A percentile compares a stretch with the other conserved stretches of the same genome.
Evolutionary conservation across 2,113 vertebrate genomes (phyloP).

Genomic region (Microtus ochrogaster): DNA sequence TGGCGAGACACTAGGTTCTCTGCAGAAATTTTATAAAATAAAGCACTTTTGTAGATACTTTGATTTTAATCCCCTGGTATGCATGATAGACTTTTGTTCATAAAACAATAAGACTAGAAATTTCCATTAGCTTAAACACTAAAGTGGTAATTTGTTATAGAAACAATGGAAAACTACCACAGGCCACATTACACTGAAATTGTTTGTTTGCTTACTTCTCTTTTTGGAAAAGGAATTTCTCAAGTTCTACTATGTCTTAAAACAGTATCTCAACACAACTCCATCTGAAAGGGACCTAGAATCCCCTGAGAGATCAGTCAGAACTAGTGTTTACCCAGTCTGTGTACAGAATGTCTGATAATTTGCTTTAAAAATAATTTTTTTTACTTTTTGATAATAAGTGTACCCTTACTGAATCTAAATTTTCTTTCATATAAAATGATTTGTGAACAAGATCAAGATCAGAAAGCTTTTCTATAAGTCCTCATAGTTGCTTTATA

Average conservation of each 20-base stretch:
- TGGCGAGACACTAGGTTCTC: background rate
- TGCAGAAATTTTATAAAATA: background rate
- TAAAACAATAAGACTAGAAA: background rate
- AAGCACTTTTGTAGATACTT: no score
- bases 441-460: background rate
- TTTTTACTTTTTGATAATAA: background rate
- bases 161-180: background rate
- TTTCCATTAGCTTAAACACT: background rate
- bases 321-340: background rate
- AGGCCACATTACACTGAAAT: background rate
- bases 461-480: background rate
- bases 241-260: background rate
- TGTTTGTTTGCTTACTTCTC: background rate
- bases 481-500: background rate
- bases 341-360: background rate
- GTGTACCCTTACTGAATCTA: background rate
- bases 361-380: background rate
- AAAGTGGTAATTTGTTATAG: background rate
- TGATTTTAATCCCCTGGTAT: background rate
- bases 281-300: background rate
- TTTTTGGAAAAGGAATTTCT: background rate
- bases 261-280: background rate
- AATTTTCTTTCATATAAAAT: slow-evolving; percentile 20
- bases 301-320: background rate
- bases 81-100: background rate